Conservation (phyloP, 1,140 invertebrate species). For the Macrostomum lignano region DNA sequence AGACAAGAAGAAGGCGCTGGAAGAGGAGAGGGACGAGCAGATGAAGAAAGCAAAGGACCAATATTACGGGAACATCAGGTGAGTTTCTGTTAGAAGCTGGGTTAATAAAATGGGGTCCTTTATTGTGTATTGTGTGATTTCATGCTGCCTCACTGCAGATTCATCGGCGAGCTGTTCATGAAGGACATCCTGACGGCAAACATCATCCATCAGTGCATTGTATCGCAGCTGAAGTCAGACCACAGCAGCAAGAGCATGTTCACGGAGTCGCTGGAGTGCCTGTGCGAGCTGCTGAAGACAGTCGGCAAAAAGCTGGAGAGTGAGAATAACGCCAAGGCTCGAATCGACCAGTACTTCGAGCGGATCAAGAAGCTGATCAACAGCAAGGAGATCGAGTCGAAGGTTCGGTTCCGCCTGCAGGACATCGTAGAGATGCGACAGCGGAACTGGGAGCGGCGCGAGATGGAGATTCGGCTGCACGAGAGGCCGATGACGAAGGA, state of each 20-base stretch:
- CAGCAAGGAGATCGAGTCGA: neutral
- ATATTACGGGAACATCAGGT: conserved; percentile 3
- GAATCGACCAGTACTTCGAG: neutral
- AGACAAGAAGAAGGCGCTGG: neutral
- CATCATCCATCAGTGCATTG: neutral
- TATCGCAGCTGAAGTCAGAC: neutral
- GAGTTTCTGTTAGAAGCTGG: neutral
- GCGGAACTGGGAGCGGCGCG: neutral
- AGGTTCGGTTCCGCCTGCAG: neutral
- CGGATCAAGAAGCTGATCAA: neutral
- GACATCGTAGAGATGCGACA: conserved; percentile 1
- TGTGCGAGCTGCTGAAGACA: neutral
- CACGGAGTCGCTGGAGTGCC: neutral
- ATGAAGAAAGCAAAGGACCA: conserved; percentile 2
- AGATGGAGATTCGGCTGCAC: too few species aligned
- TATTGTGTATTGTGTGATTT: too few species aligned
- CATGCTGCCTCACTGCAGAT: neutral
- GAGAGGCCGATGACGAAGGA: too few species aligned
- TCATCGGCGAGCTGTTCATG: neutral
- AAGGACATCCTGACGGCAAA: conserved; percentile 1
- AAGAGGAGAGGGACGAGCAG: conserved; percentile 1
- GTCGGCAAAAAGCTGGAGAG: neutral
- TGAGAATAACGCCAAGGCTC: neutral
- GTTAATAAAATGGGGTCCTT: too few species aligned
- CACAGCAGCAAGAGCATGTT: neutral